phyloP scores from a whole-genome alignment of 2,113 vertebrate genomes.

The Neolamprologus tretocephalus region DNA sequence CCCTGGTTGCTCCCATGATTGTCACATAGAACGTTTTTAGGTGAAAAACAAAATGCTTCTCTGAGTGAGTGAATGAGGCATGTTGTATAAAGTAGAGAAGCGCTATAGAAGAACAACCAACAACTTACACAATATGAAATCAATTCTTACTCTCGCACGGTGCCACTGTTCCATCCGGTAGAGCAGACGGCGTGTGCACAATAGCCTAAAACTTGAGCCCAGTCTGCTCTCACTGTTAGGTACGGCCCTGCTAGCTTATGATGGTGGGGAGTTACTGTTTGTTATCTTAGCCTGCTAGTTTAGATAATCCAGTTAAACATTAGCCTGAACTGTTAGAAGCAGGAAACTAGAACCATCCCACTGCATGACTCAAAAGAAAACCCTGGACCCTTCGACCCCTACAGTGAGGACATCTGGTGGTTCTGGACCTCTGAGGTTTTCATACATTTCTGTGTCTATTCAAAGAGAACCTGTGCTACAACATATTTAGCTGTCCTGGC shows the following conservation, averaged over 20 bases:
- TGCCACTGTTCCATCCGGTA: neutral
- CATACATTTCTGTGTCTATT: neutral
- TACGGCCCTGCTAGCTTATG: neutral
- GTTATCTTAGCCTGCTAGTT: constrained; percentile 7
- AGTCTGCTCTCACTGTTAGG: neutral
- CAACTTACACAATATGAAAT: neutral
- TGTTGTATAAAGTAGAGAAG: neutral
- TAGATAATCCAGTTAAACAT: constrained; percentile 29
- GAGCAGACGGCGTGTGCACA: neutral
- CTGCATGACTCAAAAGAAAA: neutral
- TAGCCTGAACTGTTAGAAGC: neutral
- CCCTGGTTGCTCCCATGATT: neutral
- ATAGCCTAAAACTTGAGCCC: neutral
- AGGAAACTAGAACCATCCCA: neutral
- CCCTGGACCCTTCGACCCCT: neutral
- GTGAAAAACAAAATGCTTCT: neutral
- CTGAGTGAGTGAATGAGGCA: neutral
- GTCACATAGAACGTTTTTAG: neutral
- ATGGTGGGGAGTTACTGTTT: neutral
- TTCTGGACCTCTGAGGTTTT: neutral
- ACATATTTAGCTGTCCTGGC: neutral
- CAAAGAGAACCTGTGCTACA: neutral
- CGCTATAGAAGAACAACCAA: neutral
- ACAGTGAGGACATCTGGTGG: neutral
- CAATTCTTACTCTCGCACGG: neutral